phyloP scores from a whole-genome alignment of 2,113 vertebrate species.

The Heterotis niloticus region DNA sequence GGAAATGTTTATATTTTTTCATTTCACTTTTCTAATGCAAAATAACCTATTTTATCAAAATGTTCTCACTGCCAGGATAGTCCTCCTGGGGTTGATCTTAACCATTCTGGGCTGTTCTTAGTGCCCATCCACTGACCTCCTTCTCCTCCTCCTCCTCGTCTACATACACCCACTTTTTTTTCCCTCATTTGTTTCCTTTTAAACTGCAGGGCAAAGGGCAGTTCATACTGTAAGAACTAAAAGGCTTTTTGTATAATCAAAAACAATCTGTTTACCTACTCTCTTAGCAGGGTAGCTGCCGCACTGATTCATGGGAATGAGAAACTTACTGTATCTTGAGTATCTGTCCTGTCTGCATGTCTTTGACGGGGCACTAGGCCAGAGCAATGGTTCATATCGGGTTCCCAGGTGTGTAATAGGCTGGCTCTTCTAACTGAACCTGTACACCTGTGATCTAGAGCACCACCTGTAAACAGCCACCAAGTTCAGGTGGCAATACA shows the following conservation, averaged over 20 bases:
- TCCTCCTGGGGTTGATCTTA: slow-evolving; percentile 3
- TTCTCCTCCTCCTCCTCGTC: too few relatives aligned
- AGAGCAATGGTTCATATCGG: not conserved
- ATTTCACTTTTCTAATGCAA: slow-evolving; percentile 19
- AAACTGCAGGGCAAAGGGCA: slow-evolving; percentile 21
- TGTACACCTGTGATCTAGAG: not conserved
- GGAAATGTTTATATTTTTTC: slow-evolving; percentile 20
- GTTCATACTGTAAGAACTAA: slow-evolving; percentile 22
- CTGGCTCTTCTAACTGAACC: slow-evolving; percentile 5
- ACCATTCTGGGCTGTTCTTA: slow-evolving; percentile 12
- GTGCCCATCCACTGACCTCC: slow-evolving; percentile 22
- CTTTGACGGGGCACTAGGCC: not conserved
- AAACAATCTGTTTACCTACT: slow-evolving; percentile 27
- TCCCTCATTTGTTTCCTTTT: slow-evolving; percentile 21
- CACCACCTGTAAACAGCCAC: not conserved
- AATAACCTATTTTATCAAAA: not conserved
- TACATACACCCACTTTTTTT: not conserved
- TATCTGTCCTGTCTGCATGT: not conserved
- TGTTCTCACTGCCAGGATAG: slow-evolving; percentile 20
- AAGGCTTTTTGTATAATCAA: slow-evolving; percentile 25
- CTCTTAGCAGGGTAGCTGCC: slow-evolving; percentile 17
- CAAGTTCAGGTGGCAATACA: not conserved
- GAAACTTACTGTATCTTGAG: slow-evolving; percentile 19
- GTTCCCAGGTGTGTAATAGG: not conserved
- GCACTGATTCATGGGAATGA: slow-evolving; percentile 26